phyloP scores from a whole-genome alignment of 2,113 vertebrate species.

The Xenus cinereus region DNA sequence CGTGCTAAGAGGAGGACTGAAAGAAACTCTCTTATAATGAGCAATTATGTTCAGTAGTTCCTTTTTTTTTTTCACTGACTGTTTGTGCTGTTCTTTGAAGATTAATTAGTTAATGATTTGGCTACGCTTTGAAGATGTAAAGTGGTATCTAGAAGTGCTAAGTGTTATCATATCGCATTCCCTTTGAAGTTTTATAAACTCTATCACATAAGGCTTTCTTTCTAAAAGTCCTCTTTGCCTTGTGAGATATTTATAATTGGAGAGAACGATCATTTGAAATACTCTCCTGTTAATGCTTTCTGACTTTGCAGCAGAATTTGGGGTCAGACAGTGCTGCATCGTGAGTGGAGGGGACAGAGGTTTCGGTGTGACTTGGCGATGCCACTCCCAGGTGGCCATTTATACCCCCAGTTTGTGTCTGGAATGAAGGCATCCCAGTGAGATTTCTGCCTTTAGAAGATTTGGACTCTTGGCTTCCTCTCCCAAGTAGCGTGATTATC shows the following conservation, averaged over 20 bases:
- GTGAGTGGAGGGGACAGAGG: background rate
- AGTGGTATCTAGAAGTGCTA: conserved; percentile 60
- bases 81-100: conserved; percentile 59
- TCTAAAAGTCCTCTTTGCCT: conserved; percentile 64
- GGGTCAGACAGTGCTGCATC: background rate
- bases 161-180: conserved; percentile 58
- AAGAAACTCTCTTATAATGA: conserved; percentile 27
- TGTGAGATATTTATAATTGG: conserved; percentile 55
- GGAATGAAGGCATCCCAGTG: background rate
- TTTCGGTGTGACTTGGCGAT: background rate
- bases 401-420: background rate
- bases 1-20: background rate
- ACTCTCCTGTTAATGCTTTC: background rate
- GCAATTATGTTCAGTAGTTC: conserved; percentile 45
- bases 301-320: background rate
- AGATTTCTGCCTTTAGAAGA: background rate
- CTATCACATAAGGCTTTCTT: conserved; percentile 29
- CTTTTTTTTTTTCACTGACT: background rate
- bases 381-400: background rate
- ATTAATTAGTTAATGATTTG: conserved; percentile 72
- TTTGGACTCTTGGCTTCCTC: background rate
- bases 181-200: conserved; percentile 68
- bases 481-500: background rate
- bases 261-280: background rate
- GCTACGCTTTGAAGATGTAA: conserved; percentile 56